These are phyloP conservation scores for Silvanus unidentatus DNA, from an alignment of 2,888 invertebrate genomes.

Conservation along the genomic window DNA sequence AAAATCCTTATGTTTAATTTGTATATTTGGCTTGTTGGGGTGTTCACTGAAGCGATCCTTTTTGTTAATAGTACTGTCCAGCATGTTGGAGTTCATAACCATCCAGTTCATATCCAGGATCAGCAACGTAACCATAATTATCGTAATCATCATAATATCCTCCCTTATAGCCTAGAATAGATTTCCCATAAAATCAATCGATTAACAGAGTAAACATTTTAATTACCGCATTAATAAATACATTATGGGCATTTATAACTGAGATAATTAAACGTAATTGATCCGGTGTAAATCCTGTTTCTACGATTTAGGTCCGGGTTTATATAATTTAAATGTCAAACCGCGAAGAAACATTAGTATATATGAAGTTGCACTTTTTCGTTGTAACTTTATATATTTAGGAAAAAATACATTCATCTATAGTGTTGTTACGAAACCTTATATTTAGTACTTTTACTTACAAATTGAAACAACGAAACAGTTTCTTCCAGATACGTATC, in stretches of 20 bases:
- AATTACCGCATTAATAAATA: too few species aligned
- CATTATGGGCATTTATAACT: too few species aligned
- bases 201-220: not conserved
- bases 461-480: too few species aligned
- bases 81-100: constrained; percentile 24
- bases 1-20: not conserved
- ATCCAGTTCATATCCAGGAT: constrained; percentile 27
- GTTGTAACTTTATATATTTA: too few species aligned
- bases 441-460: too few species aligned
- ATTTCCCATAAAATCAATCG: not conserved
- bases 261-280: not conserved
- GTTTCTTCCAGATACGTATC: too few species aligned
- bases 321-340: constrained; percentile 1
- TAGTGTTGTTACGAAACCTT: too few species aligned
- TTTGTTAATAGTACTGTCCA: constrained; percentile 21
- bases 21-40: constrained; percentile 17
- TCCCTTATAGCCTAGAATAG: constrained; percentile 16
- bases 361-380: too few species aligned
- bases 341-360: not conserved
- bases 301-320: constrained; percentile 1
- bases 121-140: constrained; percentile 27
- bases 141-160: constrained; percentile 33
- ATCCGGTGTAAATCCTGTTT: constrained; percentile 2
- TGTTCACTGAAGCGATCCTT: constrained; percentile 5
- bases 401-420: too few species aligned